These are phyloP conservation scores for Agrochola litura DNA, from an alignment of 2,888 invertebrate genomes.

Conservation along the genomic window DNA sequence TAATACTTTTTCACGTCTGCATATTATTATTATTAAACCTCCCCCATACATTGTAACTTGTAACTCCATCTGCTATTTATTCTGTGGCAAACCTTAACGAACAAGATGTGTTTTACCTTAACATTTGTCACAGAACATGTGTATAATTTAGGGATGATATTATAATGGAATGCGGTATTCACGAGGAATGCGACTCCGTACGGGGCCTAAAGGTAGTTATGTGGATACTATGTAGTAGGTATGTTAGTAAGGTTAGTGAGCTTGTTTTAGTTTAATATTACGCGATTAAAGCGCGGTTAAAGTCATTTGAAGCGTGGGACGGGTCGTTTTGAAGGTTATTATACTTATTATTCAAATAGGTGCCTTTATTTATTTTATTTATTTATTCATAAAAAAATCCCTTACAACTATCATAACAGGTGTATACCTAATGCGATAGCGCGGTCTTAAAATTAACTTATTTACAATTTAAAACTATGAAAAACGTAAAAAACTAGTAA, in stretches of 20 bases:
- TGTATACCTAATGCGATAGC: too few species aligned
- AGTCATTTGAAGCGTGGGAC: constrained; percentile 11
- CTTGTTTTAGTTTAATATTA: constrained; percentile 32
- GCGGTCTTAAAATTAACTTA: too few species aligned
- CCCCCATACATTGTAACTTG: background rate
- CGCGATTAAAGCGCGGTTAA: constrained; percentile 24
- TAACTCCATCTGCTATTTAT: constrained; percentile 14
- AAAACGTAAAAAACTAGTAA: too few species aligned
- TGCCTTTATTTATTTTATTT: background rate
- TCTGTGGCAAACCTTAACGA: constrained; percentile 35
- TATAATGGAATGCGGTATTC: constrained; percentile 55
- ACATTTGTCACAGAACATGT: constrained; percentile 56
- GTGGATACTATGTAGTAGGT: constrained; percentile 35
- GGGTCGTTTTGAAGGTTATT: background rate
- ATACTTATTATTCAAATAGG: background rate
- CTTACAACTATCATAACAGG: too few species aligned
- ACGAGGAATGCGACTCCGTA: constrained; percentile 38
- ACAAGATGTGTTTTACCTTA: constrained; percentile 49
- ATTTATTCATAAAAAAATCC: too few species aligned
- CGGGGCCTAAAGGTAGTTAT: constrained; percentile 38
- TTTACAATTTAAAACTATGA: too few species aligned
- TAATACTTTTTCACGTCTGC: too few species aligned
- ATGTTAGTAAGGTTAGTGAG: constrained; percentile 30
- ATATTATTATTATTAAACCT: background rate
- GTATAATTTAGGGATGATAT: constrained; percentile 60